Conservation (phyloP, 1,140 invertebrate genomes). For the Arion vulgaris region DNA sequence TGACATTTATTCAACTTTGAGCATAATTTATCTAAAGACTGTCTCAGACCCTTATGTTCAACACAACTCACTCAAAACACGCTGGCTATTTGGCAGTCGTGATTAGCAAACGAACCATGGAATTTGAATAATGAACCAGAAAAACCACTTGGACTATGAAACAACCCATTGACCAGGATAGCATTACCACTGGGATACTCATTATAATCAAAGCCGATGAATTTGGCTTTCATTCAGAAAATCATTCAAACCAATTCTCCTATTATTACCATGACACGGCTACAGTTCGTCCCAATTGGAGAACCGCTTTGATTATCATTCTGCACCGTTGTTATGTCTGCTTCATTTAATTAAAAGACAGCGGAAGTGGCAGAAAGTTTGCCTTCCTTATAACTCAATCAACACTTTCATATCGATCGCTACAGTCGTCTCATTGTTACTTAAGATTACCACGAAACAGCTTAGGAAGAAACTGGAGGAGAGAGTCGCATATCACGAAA, state of each 20-base stretch:
- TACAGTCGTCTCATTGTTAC: no score
- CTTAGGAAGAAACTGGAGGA: no score
- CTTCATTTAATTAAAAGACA: not conserved
- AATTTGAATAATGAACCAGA: not conserved
- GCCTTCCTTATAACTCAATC: not conserved
- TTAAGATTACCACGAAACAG: no score
- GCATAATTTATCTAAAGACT: not conserved
- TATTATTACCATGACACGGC: not conserved
- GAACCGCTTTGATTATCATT: not conserved
- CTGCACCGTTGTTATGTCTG: not conserved
- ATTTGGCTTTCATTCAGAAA: not conserved
- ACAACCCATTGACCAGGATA: not conserved
- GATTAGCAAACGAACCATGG: not conserved
- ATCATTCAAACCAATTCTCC: not conserved
- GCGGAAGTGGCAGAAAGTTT: not conserved
- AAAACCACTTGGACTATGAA: not conserved
- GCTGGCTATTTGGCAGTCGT: no score
- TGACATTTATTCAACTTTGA: not conserved
- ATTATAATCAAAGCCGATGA: not conserved
- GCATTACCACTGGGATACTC: not conserved
- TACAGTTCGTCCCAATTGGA: not conserved
- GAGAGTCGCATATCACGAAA: no score
- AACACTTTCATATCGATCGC: not conserved
- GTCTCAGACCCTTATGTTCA: not conserved
- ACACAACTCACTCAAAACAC: no score